Evolutionary conservation across 2,888 invertebrate genomes (phyloP), one percentile per base, ranked within the genome.

Genomic region (Drosophila birchii): DNA sequence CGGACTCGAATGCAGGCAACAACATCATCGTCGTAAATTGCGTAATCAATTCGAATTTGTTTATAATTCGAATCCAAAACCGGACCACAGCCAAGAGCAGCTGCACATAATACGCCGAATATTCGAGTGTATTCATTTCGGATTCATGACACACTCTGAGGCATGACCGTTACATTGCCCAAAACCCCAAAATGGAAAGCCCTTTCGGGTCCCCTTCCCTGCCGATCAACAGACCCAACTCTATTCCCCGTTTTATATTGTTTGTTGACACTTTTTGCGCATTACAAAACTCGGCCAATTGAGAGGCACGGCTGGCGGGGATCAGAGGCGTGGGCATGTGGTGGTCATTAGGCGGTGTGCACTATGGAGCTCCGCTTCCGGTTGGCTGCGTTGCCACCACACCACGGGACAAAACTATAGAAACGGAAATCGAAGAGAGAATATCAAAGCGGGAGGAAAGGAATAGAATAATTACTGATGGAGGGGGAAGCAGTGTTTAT

Each of bases 211-310:
- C 47, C 16, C 36, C 41, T 23, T 49, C 9, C 47, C 45, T 49
- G 36, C 29, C 47, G 47, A 72, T 72, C 34, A n/a, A n/a, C 26
- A 26, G 11, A 29, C 34, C 51, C 51, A 9, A 20, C 51, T 51
- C 51, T 51, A 8, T 26, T 32, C 55, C 45, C 72, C 29, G 34
- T 41, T 58, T 53, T 18, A 44, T 43, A 62, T 67, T 34, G 18
- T 51, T 61, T 79, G 88, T 86, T 76, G 86, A 86, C 84, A 89
- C 78, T 86, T 86, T 85, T 88, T 77, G 89, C 76, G 81, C 81
- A 57, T 69, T 81, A 68, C 59, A 78, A 72, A 70, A 75, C 63
- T 61, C 80, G 64, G 59, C 64, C 72, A 86, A 72, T 56, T 41
- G 70, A n/a, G 47, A 12, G 44, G 3, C 23, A 29, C 16, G 16